Conservation (phyloP, 2,797 vertebrate genomes). For the Diceros bicornis region DNA sequence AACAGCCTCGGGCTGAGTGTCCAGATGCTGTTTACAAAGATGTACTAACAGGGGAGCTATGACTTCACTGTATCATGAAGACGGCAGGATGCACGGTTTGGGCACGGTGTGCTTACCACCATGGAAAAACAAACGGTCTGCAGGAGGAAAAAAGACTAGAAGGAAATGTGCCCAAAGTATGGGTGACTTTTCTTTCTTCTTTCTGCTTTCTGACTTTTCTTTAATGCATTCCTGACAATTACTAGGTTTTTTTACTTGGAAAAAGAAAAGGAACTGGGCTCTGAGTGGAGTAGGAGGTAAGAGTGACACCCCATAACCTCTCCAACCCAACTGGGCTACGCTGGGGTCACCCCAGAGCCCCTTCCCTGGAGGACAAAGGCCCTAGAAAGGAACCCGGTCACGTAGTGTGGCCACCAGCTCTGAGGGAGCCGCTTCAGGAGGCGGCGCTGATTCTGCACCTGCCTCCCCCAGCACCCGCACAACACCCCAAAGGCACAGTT, state of each 20-base stretch:
- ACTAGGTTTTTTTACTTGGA: neutral
- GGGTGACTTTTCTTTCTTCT: slow-evolving; percentile 19
- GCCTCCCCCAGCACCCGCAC: neutral
- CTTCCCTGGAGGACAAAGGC: neutral
- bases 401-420: neutral
- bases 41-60: slow-evolving; percentile 52
- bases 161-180: slow-evolving; percentile 13
- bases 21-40: slow-evolving; percentile 82
- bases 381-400: neutral
- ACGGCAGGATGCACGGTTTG: neutral
- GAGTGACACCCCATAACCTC: neutral
- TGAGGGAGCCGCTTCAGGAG: neutral
- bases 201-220: neutral
- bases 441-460: neutral
- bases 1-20: slow-evolving; percentile 68
- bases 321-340: neutral
- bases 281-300: neutral
- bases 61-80: slow-evolving; percentile 56
- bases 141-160: slow-evolving; percentile 34
- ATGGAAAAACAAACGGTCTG: slow-evolving; percentile 61
- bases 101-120: slow-evolving; percentile 42
- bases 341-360: neutral
- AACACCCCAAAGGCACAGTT: neutral
- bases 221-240: neutral
- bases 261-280: neutral